phyloP scores from a whole-genome alignment of 2,113 vertebrate species.

The Podarcis muralis region DNA sequence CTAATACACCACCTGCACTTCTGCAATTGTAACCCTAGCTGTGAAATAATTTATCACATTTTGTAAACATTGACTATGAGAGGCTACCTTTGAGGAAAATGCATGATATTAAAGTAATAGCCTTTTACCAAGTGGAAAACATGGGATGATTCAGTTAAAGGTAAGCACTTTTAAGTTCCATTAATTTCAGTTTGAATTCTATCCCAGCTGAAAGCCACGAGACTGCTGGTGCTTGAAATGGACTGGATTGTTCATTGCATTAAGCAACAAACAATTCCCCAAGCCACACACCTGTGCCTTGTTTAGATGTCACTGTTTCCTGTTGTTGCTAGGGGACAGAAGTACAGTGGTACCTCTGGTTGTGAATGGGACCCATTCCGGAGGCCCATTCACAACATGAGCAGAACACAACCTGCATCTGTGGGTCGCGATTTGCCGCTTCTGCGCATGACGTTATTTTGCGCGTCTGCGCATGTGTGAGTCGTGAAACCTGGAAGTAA shows the following conservation, averaged over 20 bases:
- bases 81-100: constrained; percentile 43
- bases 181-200: not conserved
- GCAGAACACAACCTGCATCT: too few species aligned
- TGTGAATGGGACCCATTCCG: too few species aligned
- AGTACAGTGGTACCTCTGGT: not conserved
- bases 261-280: not conserved
- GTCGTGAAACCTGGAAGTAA: too few species aligned
- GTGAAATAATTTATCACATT: constrained; percentile 33
- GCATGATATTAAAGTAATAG: constrained; percentile 32
- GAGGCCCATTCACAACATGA: too few species aligned
- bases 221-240: not conserved
- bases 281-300: not conserved
- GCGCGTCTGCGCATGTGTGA: too few species aligned
- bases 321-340: not conserved
- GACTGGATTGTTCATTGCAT: not conserved
- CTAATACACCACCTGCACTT: constrained; percentile 51
- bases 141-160: not conserved
- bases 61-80: constrained; percentile 44
- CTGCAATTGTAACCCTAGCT: constrained; percentile 20
- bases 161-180: constrained; percentile 17
- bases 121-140: constrained; percentile 44
- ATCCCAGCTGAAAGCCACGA: not conserved
- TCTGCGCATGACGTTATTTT: too few species aligned
- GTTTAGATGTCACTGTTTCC: not conserved
- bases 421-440: too few species aligned